Conservation (phyloP, 2,113 vertebrate species). For the Lates calcarifer region DNA sequence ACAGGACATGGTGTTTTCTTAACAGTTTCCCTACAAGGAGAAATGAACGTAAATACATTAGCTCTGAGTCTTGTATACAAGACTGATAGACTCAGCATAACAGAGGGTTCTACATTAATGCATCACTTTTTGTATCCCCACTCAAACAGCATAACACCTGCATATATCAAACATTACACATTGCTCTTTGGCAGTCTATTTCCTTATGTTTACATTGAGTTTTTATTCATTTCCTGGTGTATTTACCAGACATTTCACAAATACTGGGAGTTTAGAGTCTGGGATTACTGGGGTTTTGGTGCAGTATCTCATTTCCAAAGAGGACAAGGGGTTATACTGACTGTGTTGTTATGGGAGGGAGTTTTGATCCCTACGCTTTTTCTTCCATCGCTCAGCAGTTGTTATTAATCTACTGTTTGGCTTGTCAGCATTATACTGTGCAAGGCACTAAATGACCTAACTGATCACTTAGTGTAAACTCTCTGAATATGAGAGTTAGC, state of each 20-base stretch:
- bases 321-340: conserved; percentile 22
- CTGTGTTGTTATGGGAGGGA: conserved; percentile 1
- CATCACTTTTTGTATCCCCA: conserved; percentile 28
- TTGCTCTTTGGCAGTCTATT: conserved; percentile 52
- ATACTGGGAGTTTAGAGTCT: conserved; percentile 18
- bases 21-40: conserved; percentile 31
- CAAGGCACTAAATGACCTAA: conserved; percentile 11
- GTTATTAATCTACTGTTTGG: conserved; percentile 9
- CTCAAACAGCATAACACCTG: conserved; percentile 55
- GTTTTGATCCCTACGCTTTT: conserved; percentile 35
- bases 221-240: conserved; percentile 39
- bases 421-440: conserved; percentile 37
- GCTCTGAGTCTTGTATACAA: conserved; percentile 24
- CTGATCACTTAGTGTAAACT: conserved; percentile 17
- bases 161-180: conserved; percentile 56
- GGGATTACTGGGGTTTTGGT: conserved; percentile 47
- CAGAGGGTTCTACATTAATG: conserved; percentile 47
- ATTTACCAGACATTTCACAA: conserved; percentile 48
- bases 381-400: conserved; percentile 27
- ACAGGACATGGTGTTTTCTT: conserved; percentile 28
- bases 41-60: conserved; percentile 45
- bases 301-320: conserved; percentile 50
- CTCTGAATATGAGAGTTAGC: conserved; percentile 20
- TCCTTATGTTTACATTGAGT: conserved; percentile 63
- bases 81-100: conserved; percentile 46